phyloP scores from a whole-genome alignment of 1,140 invertebrate genomes.

The Eumeta japonica region DNA sequence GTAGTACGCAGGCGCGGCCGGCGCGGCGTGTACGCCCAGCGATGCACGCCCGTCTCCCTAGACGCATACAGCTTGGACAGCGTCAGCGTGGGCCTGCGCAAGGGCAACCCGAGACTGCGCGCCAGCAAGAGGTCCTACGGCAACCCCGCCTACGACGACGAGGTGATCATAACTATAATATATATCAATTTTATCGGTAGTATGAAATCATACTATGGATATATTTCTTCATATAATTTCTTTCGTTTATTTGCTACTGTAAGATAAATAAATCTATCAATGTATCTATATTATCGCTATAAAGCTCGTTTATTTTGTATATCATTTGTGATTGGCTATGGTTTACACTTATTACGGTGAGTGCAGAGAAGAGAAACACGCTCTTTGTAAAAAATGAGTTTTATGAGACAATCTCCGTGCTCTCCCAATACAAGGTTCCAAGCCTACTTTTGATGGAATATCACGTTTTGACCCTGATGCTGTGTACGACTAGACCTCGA shows the following conservation, averaged over 20 bases:
- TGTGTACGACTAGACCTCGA: too few relatives aligned
- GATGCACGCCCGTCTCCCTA: slow-evolving; percentile 81
- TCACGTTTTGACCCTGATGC: too few relatives aligned
- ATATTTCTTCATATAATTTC: neutral
- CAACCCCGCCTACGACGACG: slow-evolving; percentile 90
- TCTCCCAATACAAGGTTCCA: too few relatives aligned
- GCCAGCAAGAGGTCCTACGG: slow-evolving; percentile 88
- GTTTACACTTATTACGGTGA: too few relatives aligned
- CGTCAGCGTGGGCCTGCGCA: slow-evolving; percentile 77
- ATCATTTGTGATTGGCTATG: too few relatives aligned
- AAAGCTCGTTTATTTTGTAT: too few relatives aligned
- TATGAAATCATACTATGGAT: neutral
- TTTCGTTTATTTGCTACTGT: neutral
- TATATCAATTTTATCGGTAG: slow-evolving; percentile 2
- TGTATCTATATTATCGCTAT: too few relatives aligned
- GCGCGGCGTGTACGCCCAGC: slow-evolving; percentile 72
- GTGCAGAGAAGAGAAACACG: too few relatives aligned
- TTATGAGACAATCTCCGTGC: too few relatives aligned
- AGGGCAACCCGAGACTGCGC: slow-evolving; percentile 61
- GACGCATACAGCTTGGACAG: slow-evolving; percentile 89
- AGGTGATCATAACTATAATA: too few relatives aligned
- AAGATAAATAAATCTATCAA: neutral
- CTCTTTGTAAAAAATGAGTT: too few relatives aligned
- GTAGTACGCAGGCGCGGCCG: slow-evolving; percentile 44
- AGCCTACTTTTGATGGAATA: too few relatives aligned